These are phyloP conservation scores for Drosophila micromelanica DNA, from an alignment of 1,140 invertebrate species.

Conservation along the genomic window DNA sequence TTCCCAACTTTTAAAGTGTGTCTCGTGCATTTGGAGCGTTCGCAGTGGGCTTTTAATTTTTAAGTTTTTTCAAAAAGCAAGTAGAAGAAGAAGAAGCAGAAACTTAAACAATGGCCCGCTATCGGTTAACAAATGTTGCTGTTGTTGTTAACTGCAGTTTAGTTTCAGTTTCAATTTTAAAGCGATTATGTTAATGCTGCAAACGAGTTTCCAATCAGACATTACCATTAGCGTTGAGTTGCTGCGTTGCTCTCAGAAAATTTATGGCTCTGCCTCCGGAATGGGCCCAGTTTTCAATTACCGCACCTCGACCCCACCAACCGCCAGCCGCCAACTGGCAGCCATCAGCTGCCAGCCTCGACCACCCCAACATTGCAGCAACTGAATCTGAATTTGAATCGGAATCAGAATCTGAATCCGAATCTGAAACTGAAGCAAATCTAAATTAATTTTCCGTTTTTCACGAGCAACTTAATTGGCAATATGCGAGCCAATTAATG, in stretches of 20 bases:
- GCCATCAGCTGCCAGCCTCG: constrained; percentile 1
- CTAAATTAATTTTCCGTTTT: constrained; percentile 80
- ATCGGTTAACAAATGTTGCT: constrained; percentile 32
- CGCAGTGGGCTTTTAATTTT: constrained; percentile 11
- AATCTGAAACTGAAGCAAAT: constrained; percentile 46
- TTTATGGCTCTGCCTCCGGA: constrained; percentile 51
- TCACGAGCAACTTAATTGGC: constrained; percentile 68
- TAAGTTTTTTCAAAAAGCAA: constrained; percentile 13
- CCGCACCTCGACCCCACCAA: constrained; percentile 50
- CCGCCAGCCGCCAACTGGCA: too few relatives aligned
- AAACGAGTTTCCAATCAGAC: constrained; percentile 79
- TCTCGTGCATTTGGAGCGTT: constrained; percentile 4
- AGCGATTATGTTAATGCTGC: constrained; percentile 76
- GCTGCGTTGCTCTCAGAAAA: constrained; percentile 54
- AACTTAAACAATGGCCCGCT: constrained; percentile 34
- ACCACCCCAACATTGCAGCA: constrained; percentile 22
- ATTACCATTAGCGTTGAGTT: constrained; percentile 73
- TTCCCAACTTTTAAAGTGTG: background rate
- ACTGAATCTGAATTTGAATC: constrained; percentile 21
- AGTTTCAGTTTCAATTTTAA: constrained; percentile 78
- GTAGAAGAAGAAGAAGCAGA: constrained; percentile 1
- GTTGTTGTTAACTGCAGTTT: constrained; percentile 72
- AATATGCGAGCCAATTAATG: constrained; percentile 77
- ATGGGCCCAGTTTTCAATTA: constrained; percentile 68
- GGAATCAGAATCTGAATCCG: constrained; percentile 15